These are phyloP conservation scores for Euphydryas editha DNA, from an alignment of 2,888 invertebrate genomes.

Conservation along the genomic window DNA sequence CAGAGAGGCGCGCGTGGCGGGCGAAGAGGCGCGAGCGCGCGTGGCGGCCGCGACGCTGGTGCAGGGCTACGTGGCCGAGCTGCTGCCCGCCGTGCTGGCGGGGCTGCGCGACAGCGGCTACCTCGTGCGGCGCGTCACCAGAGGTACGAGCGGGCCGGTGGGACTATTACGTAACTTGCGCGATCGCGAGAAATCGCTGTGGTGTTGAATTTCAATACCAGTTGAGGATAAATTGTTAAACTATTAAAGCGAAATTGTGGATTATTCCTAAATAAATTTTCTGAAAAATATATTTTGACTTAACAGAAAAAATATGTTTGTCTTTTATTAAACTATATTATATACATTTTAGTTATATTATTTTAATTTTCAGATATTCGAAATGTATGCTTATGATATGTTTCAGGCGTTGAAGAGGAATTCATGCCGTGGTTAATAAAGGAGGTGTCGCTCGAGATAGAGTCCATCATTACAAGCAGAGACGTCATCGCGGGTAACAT, in stretches of 20 bases:
- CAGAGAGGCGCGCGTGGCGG: conserved; percentile 84
- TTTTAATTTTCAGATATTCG: neutral
- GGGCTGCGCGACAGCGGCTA: conserved; percentile 90
- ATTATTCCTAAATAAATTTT: no score
- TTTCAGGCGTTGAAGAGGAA: conserved; percentile 88
- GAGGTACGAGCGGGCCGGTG: no score
- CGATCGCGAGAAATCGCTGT: no score
- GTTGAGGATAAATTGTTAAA: no score
- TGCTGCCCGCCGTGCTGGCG: conserved; percentile 92
- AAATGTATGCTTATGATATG: neutral
- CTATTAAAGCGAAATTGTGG: no score
- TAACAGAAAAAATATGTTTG: no score
- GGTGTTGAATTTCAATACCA: no score
- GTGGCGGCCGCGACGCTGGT: conserved; percentile 92
- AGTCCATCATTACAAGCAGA: conserved; percentile 90
- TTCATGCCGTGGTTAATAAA: conserved; percentile 95
- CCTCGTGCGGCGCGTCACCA: conserved; percentile 84
- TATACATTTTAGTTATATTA: no score
- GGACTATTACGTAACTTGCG: no score
- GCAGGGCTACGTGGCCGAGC: conserved; percentile 93
- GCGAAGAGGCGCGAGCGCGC: conserved; percentile 90
- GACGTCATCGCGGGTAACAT: conserved; percentile 88
- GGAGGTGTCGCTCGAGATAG: conserved; percentile 91
- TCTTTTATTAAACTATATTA: no score
- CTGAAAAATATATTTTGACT: no score